Conservation (phyloP, 2,888 invertebrate genomes). For the Agrotis segetum region DNA sequence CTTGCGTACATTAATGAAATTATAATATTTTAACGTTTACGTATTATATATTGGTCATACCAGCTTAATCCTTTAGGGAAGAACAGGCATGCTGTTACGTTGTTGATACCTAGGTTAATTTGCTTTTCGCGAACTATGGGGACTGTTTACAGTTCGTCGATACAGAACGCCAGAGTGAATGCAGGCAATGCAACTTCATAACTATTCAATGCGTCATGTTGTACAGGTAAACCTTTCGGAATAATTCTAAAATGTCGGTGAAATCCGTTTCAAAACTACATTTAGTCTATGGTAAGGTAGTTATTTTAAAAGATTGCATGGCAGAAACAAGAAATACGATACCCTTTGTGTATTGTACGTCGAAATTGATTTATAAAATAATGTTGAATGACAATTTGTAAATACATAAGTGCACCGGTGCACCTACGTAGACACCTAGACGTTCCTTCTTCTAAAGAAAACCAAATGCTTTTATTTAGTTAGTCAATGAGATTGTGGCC, state of each 20-base stretch:
- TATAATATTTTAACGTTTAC: too few relatives aligned
- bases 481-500: slow-evolving; percentile 31
- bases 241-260: not conserved
- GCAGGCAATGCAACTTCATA: slow-evolving; percentile 3
- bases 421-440: too few relatives aligned
- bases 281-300: not conserved
- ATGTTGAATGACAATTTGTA: not conserved
- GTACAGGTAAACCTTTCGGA: not conserved
- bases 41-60: too few relatives aligned
- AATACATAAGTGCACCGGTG: not conserved
- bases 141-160: not conserved
- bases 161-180: not conserved
- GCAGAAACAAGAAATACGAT: not conserved
- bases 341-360: too few relatives aligned
- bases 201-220: not conserved
- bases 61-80: too few relatives aligned
- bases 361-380: too few relatives aligned
- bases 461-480: slow-evolving; percentile 5
- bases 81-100: too few relatives aligned
- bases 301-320: too few relatives aligned
- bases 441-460: not conserved
- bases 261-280: not conserved
- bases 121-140: not conserved
- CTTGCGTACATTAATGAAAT: too few relatives aligned
- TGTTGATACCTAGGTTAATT: not conserved